A percentile compares a stretch with the other conserved stretches of the same genome.
These are phyloP conservation scores for Dromaius novaehollandiae DNA, from an alignment of 2,113 vertebrate genomes.

Conservation along the genomic window DNA sequence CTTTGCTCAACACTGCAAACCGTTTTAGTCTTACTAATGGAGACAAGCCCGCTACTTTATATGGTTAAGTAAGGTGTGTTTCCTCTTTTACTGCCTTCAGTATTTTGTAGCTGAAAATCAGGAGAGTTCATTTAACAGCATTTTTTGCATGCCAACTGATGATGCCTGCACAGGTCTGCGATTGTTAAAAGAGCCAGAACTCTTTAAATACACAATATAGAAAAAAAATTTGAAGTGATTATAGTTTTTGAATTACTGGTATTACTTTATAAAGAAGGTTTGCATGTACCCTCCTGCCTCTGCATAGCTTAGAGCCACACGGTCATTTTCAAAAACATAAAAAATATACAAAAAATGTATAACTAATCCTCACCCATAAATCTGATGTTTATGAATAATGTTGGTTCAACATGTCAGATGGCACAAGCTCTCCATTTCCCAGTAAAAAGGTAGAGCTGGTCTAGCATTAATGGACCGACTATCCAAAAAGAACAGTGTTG, in stretches of 20 bases:
- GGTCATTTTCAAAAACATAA: background rate
- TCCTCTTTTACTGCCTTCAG: background rate
- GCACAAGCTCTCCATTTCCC: background rate
- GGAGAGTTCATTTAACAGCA: background rate
- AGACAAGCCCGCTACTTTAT: background rate
- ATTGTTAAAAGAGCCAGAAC: background rate
- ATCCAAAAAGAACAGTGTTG: background rate
- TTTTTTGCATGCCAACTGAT: background rate
- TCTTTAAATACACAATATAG: background rate
- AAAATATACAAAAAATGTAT: constrained; percentile 2
- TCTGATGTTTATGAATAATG: background rate
- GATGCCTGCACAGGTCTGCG: background rate
- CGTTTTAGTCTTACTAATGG: background rate
- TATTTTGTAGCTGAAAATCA: background rate
- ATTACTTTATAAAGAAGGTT: constrained; percentile 16
- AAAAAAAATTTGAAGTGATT: background rate
- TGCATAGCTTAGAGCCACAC: background rate
- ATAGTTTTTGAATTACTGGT: constrained; percentile 11
- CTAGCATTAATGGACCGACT: background rate
- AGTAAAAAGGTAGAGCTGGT: background rate
- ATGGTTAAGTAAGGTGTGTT: background rate
- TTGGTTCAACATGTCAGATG: background rate
- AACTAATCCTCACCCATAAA: background rate
- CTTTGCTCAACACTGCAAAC: background rate
- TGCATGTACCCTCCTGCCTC: constrained; percentile 25